Conservation (phyloP, 2,888 invertebrate species). For the Apotomis turbidana region DNA sequence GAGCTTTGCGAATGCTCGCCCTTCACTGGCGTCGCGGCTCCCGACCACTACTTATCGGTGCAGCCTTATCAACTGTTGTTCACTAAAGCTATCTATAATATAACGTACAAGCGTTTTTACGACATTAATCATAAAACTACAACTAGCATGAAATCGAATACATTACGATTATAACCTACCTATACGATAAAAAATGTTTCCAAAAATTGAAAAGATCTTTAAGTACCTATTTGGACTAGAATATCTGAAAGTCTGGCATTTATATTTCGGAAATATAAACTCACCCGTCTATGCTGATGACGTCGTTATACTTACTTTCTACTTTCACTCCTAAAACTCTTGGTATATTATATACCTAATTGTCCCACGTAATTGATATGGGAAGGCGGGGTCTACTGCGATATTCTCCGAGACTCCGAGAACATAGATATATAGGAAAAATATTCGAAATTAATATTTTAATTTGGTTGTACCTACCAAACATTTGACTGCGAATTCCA, state of each 20-base stretch:
- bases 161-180: conserved; percentile 19
- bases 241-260: conserved; percentile 36
- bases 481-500: conserved; percentile 4
- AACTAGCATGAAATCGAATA: conserved; percentile 33
- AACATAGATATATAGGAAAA: neutral
- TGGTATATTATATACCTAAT: conserved; percentile 48
- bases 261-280: conserved; percentile 49
- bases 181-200: conserved; percentile 42
- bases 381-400: conserved; percentile 39
- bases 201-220: conserved; percentile 39
- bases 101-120: conserved; percentile 32
- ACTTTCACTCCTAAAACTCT: conserved; percentile 64
- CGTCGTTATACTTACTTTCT: conserved; percentile 62
- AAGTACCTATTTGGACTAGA: conserved; percentile 42
- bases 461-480: conserved; percentile 6
- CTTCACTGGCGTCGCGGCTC: conserved; percentile 9
- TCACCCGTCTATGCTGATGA: conserved; percentile 53
- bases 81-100: conserved; percentile 14
- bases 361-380: conserved; percentile 49
- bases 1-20: conserved; percentile 21
- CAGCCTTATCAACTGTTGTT: conserved; percentile 51
- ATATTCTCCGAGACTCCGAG: conserved; percentile 23
- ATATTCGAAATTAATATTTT: neutral
- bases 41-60: conserved; percentile 50
- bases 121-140: conserved; percentile 28